These are phyloP conservation scores for Bembecia ichneumoniformis DNA, from an alignment of 2,888 invertebrate genomes.

Conservation along the genomic window DNA sequence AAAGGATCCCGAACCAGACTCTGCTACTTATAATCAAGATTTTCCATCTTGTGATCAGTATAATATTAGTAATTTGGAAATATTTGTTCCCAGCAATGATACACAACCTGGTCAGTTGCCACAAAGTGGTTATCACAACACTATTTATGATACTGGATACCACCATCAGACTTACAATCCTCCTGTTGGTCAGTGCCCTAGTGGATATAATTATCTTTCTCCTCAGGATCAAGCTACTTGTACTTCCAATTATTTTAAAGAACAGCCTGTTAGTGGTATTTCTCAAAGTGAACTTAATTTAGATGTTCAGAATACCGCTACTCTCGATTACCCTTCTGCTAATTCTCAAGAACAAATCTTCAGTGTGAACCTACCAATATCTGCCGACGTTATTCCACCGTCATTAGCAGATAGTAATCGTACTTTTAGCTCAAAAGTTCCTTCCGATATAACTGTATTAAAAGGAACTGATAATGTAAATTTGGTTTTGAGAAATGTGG, in stretches of 20 bases:
- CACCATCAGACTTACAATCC: slow-evolving; percentile 5
- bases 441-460: too few species aligned
- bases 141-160: slow-evolving; percentile 9
- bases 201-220: background rate
- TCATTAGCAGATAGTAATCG: too few species aligned
- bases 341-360: too few species aligned
- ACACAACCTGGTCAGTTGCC: slow-evolving; percentile 7
- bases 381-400: too few species aligned
- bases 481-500: too few species aligned
- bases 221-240: slow-evolving; percentile 10
- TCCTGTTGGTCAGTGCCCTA: background rate
- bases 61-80: slow-evolving; percentile 30
- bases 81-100: slow-evolving; percentile 32
- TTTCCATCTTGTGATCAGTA: slow-evolving; percentile 13
- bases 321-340: too few species aligned
- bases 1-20: slow-evolving; percentile 20
- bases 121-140: slow-evolving; percentile 6
- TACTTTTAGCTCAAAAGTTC: too few species aligned
- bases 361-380: too few species aligned
- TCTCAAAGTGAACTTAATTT: too few species aligned
- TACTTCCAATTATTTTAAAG: slow-evolving; percentile 13
- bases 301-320: too few species aligned
- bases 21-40: slow-evolving; percentile 14
- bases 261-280: too few species aligned
- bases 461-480: too few species aligned